Base-by-base conservation (phyloP, 1,140 invertebrate genomes). In the Bombyx mandarina region DNA sequence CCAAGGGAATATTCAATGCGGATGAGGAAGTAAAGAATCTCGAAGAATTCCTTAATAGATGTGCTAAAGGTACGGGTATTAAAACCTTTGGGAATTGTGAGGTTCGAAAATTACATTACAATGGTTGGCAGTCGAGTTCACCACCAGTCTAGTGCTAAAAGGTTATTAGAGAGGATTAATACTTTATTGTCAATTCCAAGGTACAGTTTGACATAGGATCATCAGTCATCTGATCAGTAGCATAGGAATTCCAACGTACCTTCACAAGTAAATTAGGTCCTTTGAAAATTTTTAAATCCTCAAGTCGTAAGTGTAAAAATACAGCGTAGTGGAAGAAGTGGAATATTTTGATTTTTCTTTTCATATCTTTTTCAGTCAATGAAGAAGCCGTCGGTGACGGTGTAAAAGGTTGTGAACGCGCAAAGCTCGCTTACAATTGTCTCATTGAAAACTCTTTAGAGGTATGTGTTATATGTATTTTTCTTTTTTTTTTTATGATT, bases 361-460 rank as follows among this genome's bases (percentile, higher is more conserved):
- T 57, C 1, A 43, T 56, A 22, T 48, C 18, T 22, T 63, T 65
- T 63, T 54, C 62, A 73, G 69, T 67, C 7, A 72, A 72, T 35
- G 58, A 56, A 8, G 65, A 57, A 47, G 43, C 48, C 9, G 65
- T 65, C 1, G 45, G 7, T 8, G 66, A 71, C 49, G 68, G 56
- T 8, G 62, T 65, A 9, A 63, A 68, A 9, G 61, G 61, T 0
- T 73, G 71, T 35, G 68, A 67, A 7, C 58, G 68, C 0, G 68
- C 66, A 6, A 65, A 62, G 18, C 22, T 66, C 7, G 45, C 58
- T 0, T 63, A 56, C 60, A 58, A 59, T 6, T 73, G 71, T 51
- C 55, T 71, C 10, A 43, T 62, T 5, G 59, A 66, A 43, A 65
- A 70, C 18, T 56, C 58, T 45, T 54, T 60, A 43, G 51, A 66